Evolutionary conservation across 2,797 vertebrate species (phyloP).

Genomic region (Pseudomugil tenellus): DNA sequence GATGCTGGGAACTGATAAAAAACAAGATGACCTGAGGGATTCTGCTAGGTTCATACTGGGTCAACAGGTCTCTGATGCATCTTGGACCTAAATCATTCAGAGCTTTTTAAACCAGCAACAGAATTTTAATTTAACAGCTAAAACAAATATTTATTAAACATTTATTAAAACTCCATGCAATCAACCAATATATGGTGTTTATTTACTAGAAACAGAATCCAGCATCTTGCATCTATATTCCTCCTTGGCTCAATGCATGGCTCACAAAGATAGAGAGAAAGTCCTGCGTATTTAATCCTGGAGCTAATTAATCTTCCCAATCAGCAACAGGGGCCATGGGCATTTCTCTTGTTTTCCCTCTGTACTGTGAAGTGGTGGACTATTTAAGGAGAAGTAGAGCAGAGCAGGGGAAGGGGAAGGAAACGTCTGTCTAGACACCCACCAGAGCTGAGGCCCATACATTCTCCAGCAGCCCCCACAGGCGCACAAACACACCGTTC

Average conservation of each 20-base stretch:
- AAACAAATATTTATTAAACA: neutral
- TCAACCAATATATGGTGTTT: neutral
- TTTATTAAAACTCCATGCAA: slow-evolving; percentile 1
- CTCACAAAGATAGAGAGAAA: slow-evolving; percentile 70
- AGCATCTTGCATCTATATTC: slow-evolving; percentile 27
- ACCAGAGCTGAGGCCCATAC: slow-evolving; percentile 75
- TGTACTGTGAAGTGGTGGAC: slow-evolving; percentile 59
- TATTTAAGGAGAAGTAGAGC: slow-evolving; percentile 83
- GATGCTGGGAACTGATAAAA: no score
- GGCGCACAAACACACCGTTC: slow-evolving; percentile 53
- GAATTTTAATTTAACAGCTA: no score
- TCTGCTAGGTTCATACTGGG: no score
- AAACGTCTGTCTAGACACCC: slow-evolving; percentile 87
- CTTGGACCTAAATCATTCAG: no score
- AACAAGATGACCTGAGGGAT: no score
- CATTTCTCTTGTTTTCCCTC: slow-evolving; percentile 83
- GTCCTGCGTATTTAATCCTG: slow-evolving; percentile 45
- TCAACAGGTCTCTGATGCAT: no score
- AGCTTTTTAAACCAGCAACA: no score
- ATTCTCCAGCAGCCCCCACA: slow-evolving; percentile 82
- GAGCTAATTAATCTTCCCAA: slow-evolving; percentile 87
- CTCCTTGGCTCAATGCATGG: slow-evolving; percentile 24
- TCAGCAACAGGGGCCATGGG: slow-evolving; percentile 78
- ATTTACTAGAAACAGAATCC: neutral
- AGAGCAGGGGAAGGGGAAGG: slow-evolving; percentile 81